Base-by-base conservation (phyloP, 2,797 vertebrate species). In the Falco biarmicus region DNA sequence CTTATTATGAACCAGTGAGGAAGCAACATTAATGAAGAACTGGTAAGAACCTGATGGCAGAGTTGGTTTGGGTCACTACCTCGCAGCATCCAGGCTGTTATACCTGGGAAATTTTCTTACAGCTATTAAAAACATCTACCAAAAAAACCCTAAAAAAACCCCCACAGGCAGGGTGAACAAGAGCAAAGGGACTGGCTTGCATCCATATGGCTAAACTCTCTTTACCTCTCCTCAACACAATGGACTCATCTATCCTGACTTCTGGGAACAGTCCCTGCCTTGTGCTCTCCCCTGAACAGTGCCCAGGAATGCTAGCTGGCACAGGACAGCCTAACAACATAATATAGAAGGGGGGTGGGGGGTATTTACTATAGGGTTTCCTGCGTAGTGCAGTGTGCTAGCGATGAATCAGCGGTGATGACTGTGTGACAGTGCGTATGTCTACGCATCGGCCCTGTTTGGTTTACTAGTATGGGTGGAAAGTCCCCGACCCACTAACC, bases 201-300 rank as follows among this genome's bases (percentile, higher is more conserved):
- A 50, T 80, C 95, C 90, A 61, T 47, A 54, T 64, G 86, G 45
- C 89, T 85, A 89, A 89, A 94, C 78, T 74, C 59, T 79, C 53
- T 83, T 92, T 91, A 77, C 64, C 64, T 93, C 90, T 84, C n/a
- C 65, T 89, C 68, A 77, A 0, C 75, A 64, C 34, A 21, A n/a
- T 14, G 78, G 71, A 56, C 48, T 92, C 81, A 85, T 95, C 90
- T 80, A 22, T 56, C 69, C 68, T 57, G 64, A 64, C n/a, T 89
- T 92, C 79, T 89, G 90, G 90, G 92, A 95, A 64, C 71, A 77
- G 80, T 63, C 71, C 48, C 66, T 57, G 75, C 81, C 63, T 93
- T 89, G 34, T 91, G 51, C 57, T 89, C 51, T 89, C 74, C 34
- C 48, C 60, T 87, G 77, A 95, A 74, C 43, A 53, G 75, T 41